phyloP scores from a whole-genome alignment of 2,888 invertebrate genomes.

The Troilus luridus region DNA sequence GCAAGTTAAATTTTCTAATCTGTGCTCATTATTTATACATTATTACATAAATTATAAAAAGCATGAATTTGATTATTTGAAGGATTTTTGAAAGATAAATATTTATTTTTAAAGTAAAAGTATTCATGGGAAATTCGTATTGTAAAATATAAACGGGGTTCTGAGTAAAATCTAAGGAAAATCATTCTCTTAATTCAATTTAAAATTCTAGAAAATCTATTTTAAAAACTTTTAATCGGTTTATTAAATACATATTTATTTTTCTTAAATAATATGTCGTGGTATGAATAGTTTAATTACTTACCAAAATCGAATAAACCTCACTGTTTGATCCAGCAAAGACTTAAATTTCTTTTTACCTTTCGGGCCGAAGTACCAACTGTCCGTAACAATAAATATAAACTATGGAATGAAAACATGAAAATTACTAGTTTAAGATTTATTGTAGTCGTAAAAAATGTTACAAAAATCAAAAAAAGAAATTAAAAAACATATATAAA shows the following conservation, averaged over 20 bases:
- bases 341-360: not conserved
- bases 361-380: not conserved
- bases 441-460: not conserved
- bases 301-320: not conserved
- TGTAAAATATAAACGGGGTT: not conserved
- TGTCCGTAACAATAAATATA: conserved; percentile 6
- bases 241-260: too few species aligned
- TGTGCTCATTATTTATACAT: not conserved
- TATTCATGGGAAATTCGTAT: not conserved
- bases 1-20: not conserved
- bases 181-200: not conserved
- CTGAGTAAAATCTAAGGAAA: not conserved
- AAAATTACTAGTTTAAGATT: not conserved
- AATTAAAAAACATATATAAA: too few species aligned
- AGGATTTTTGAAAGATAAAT: not conserved
- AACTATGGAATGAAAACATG: not conserved
- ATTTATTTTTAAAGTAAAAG: not conserved
- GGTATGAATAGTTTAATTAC: not conserved
- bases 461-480: not conserved
- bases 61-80: not conserved
- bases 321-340: not conserved
- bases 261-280: too few species aligned
- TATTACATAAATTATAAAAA: not conserved
- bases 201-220: not conserved
- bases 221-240: too few species aligned